Evolutionary conservation across 2,888 invertebrate genomes (phyloP).

Genomic region (Lordiphosa andalusiaca): DNA sequence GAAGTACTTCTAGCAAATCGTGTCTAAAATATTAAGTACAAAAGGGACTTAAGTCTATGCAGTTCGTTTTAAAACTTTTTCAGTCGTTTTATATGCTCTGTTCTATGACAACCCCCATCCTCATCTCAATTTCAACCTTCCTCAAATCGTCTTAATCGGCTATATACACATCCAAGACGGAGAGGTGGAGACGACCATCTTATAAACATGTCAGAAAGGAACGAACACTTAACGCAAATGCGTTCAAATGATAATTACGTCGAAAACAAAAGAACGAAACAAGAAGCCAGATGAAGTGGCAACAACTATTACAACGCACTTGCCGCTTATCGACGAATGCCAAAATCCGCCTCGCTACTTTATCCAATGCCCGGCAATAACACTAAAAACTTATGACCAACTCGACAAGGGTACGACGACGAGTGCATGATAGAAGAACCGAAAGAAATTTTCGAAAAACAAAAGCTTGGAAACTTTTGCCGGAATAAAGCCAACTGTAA

Average conservation of each 20-base stretch:
- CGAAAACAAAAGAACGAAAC: constrained; percentile 23
- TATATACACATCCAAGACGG: constrained; percentile 26
- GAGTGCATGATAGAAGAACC: constrained; percentile 12
- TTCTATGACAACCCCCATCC: constrained; percentile 29
- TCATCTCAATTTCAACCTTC: constrained; percentile 22
- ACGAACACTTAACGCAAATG: constrained; percentile 72
- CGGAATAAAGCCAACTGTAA: constrained; percentile 72
- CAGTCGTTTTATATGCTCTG: neutral
- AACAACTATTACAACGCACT: constrained; percentile 74
- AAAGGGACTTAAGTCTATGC: too few relatives aligned
- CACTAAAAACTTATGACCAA: constrained; percentile 78
- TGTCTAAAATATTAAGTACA: too few relatives aligned
- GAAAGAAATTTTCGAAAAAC: constrained; percentile 66
- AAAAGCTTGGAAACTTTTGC: constrained; percentile 65
- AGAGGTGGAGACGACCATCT: constrained; percentile 38
- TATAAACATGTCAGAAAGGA: constrained; percentile 75
- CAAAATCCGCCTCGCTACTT: constrained; percentile 51
- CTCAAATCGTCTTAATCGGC: constrained; percentile 32
- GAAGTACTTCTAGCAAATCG: too few relatives aligned
- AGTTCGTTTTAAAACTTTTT: too few relatives aligned
- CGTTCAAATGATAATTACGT: constrained; percentile 72
- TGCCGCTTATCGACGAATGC: constrained; percentile 49
- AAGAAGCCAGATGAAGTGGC: constrained; percentile 61
- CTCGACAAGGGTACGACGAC: constrained; percentile 23
- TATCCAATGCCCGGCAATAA: constrained; percentile 61